Evolutionary conservation across 2,888 invertebrate genomes (phyloP).

Genomic region (Lasioglossum pauxillum): DNA sequence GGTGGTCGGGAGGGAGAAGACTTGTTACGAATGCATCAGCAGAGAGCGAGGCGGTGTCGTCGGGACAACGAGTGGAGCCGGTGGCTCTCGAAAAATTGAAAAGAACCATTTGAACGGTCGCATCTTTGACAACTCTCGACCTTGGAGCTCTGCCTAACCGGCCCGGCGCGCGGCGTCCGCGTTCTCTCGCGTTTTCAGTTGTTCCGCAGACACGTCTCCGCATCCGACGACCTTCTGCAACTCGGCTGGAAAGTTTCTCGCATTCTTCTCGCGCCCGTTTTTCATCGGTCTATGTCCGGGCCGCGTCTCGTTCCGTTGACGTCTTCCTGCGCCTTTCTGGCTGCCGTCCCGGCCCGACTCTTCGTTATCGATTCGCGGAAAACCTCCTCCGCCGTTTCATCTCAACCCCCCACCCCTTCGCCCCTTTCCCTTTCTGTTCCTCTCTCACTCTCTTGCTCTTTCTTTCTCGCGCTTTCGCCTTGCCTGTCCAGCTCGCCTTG

Average conservation of each 20-base stretch:
- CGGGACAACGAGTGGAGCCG: constrained; percentile 33
- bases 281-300: background rate
- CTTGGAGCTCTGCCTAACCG: constrained; percentile 36
- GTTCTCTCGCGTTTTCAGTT: background rate
- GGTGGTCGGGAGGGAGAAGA: background rate
- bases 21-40: constrained; percentile 37
- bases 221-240: background rate
- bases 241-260: constrained; percentile 19
- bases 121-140: constrained; percentile 55
- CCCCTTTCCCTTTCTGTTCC: constrained; percentile 32
- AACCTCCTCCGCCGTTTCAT: constrained; percentile 48
- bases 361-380: constrained; percentile 66
- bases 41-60: constrained; percentile 37
- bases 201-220: background rate
- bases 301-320: constrained; percentile 25
- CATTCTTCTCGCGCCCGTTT: constrained; percentile 46
- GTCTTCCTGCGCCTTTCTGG: constrained; percentile 34
- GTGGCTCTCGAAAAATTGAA: constrained; percentile 53
- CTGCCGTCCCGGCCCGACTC: constrained; percentile 12
- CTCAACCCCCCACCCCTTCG: background rate
- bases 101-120: constrained; percentile 45
- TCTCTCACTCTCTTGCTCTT: background rate
- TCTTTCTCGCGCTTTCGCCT: background rate
- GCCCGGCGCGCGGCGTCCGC: background rate
- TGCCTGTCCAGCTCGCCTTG: background rate